These are phyloP conservation scores for Leptopilina syphax DNA, from an alignment of 2,888 invertebrate genomes.

Conservation along the genomic window DNA sequence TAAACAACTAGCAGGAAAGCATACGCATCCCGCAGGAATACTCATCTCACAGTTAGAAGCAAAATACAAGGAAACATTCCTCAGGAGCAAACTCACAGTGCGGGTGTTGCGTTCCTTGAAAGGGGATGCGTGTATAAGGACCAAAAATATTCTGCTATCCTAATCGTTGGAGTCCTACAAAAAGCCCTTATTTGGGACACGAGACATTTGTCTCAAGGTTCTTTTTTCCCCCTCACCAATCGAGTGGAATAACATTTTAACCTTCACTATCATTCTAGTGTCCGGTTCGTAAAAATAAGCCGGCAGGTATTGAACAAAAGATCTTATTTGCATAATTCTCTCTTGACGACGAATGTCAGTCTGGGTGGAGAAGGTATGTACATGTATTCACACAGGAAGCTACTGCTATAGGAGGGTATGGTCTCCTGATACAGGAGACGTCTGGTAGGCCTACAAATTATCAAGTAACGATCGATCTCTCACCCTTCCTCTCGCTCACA, in stretches of 20 bases:
- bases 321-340: constrained; percentile 75
- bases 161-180: constrained; percentile 74
- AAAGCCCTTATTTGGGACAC: constrained; percentile 77
- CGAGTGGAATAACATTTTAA: constrained; percentile 49
- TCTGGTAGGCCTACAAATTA: constrained; percentile 76
- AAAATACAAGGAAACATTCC: constrained; percentile 54
- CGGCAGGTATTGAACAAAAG: constrained; percentile 76
- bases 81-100: constrained; percentile 57
- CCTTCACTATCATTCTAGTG: constrained; percentile 66
- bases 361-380: background rate
- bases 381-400: constrained; percentile 14
- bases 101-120: constrained; percentile 53
- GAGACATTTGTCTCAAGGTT: constrained; percentile 67
- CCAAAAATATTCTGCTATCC: constrained; percentile 67
- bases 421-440: constrained; percentile 71
- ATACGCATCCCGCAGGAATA: constrained; percentile 64
- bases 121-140: constrained; percentile 58
- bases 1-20: constrained; percentile 75
- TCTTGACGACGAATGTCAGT: constrained; percentile 38
- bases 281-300: constrained; percentile 74
- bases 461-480: constrained; percentile 63
- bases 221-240: background rate
- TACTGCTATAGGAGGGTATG: constrained; percentile 51
- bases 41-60: background rate
- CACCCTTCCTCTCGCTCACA: constrained; percentile 45